A percentile compares a stretch with the other conserved stretches of the same genome.
Conservation (phyloP, 2,113 vertebrate species). For the Planiliza haematocheilus region DNA sequence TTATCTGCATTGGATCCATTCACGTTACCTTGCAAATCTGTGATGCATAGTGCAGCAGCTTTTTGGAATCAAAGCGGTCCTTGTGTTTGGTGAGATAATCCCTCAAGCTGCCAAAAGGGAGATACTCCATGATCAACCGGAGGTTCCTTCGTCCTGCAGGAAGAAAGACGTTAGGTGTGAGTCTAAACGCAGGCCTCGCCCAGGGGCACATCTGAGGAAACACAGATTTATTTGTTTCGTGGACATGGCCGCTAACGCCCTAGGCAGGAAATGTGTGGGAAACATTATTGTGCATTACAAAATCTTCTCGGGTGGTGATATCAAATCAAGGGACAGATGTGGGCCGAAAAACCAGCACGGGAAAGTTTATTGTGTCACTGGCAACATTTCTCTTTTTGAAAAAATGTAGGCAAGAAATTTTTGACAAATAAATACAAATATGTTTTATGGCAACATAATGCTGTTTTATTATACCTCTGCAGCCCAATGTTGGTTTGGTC, state of each 20-base stretch:
- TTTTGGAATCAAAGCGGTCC: constrained; percentile 92
- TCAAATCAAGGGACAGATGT: constrained; percentile 18
- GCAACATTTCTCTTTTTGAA: no score
- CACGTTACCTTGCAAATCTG: constrained; percentile 96
- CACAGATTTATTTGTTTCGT: constrained; percentile 42
- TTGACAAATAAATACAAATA: no score
- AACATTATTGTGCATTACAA: constrained; percentile 8
- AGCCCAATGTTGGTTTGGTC: no score
- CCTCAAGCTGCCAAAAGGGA: constrained; percentile 95
- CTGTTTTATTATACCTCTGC: no score
- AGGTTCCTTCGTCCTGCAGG: constrained; percentile 90
- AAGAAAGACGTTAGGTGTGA: not conserved
- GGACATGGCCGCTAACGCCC: not conserved
- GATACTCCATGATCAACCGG: constrained; percentile 97
- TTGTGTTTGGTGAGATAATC: constrained; percentile 97
- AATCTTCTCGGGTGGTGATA: constrained; percentile 20
- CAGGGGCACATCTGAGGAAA: constrained; percentile 15
- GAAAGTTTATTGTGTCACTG: not conserved
- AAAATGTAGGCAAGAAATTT: no score
- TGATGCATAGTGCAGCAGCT: constrained; percentile 91
- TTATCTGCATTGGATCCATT: no score
- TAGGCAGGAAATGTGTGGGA: constrained; percentile 22
- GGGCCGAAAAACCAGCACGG: not conserved
- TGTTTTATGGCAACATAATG: no score
- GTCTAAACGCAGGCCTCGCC: not conserved